These are phyloP conservation scores for Listronotus bonariensis DNA, from an alignment of 1,140 invertebrate species.

Conservation along the genomic window DNA sequence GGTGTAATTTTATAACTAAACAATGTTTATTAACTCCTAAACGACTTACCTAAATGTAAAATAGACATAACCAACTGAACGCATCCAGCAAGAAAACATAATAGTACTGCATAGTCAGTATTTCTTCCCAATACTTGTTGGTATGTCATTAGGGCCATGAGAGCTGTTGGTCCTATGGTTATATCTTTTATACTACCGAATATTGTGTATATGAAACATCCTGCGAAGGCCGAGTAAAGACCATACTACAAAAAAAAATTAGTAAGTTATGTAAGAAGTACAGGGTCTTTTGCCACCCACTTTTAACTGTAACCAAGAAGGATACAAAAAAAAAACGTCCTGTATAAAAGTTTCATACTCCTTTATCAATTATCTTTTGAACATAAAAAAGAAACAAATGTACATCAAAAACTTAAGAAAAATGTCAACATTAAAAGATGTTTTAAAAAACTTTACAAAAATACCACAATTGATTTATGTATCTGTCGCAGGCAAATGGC, in stretches of 20 bases:
- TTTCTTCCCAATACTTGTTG: slow-evolving; percentile 71
- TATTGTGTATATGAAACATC: slow-evolving; percentile 87
- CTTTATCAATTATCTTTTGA: too few relatives aligned
- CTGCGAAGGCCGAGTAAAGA: slow-evolving; percentile 90
- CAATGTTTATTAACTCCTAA: neutral
- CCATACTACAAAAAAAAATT: slow-evolving; percentile 79
- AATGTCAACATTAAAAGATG: too few relatives aligned
- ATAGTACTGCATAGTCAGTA: slow-evolving; percentile 78
- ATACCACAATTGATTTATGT: too few relatives aligned
- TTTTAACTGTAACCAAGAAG: too few relatives aligned
- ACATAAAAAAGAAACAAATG: too few relatives aligned
- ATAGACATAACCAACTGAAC: slow-evolving; percentile 84
- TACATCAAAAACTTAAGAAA: too few relatives aligned
- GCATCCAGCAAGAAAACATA: slow-evolving; percentile 82
- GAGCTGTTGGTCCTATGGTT: slow-evolving; percentile 84
- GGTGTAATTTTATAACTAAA: neutral
- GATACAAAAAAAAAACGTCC: too few relatives aligned
- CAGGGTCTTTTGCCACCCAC: neutral
- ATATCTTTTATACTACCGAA: slow-evolving; percentile 91
- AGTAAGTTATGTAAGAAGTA: slow-evolving; percentile 33
- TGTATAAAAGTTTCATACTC: too few relatives aligned
- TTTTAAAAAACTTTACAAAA: too few relatives aligned
- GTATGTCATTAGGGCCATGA: slow-evolving; percentile 82
- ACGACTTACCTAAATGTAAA: slow-evolving; percentile 71
- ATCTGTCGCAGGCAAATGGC: too few relatives aligned